Evolutionary conservation across 2,113 vertebrate genomes (phyloP), one percentile per base, ranked within the genome.

Genomic region (Eonycteris spelaea): DNA sequence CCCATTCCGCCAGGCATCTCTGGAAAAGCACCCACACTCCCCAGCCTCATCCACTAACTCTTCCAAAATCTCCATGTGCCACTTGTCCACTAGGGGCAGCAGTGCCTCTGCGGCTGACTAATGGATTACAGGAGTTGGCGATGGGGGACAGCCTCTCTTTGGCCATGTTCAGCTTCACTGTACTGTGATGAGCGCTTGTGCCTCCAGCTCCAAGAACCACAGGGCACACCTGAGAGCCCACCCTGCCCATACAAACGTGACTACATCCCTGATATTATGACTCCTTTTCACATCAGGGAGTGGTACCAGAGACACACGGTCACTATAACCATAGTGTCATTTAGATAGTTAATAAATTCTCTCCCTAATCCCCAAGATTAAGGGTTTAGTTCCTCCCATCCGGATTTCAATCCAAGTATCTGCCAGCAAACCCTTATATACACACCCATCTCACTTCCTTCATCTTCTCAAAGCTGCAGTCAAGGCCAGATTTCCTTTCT

Each of bases 81-180:
- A 5, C 45, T 53, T 80, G 40, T 65, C 28, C 85, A 82, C 22
- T 57, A 80, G 28, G 22, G 24, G 24, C 84, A 94, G 38, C 80
- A 35, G 55, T 18, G 12, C 12, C 45, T 90, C 59, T 53, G n/a
- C 43, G 16, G 18, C 26, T 59, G 19, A 67, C 9, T 2, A 16
- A 70, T n/a, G 24, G 68, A 67, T 38, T 5, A 15, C 26, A 7
- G 7, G 33, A 35, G 4, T 5, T 7, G 4, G 43, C 45, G 0
- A 11, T 5, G 0, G 5, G 1, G 3, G 2, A 77, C 9, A 28
- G 3, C 11, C 40, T 38, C 35, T 48, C 38, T 57, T n/a, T 28
- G 16, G 71, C 51, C 65, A 22, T 2, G 1, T 8, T 92, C 63
- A n/a, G 30, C 8, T 74, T 75, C 35, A 0, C 33, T 2, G 21